These are phyloP conservation scores for Arctia plantaginis DNA, from an alignment of 2,888 invertebrate species.

Conservation along the genomic window DNA sequence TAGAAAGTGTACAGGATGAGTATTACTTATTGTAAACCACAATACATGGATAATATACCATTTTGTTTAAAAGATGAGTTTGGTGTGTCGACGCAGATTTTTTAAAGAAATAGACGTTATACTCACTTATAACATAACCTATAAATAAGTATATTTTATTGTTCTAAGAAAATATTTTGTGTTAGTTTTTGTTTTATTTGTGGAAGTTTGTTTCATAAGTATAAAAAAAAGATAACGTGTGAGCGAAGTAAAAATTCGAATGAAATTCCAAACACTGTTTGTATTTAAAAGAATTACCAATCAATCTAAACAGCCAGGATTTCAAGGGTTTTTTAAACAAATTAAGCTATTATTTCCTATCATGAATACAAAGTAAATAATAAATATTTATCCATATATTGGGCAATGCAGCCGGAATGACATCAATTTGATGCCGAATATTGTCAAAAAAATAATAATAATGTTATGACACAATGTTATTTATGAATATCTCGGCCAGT, in stretches of 20 bases:
- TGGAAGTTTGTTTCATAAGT: too few relatives aligned
- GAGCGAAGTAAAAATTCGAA: too few relatives aligned
- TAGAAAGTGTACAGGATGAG: not conserved
- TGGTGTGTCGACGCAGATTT: not conserved
- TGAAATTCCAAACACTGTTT: too few relatives aligned
- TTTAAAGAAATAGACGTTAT: not conserved
- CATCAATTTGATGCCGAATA: conserved; percentile 5
- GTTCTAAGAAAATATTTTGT: not conserved
- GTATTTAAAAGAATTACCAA: too few relatives aligned
- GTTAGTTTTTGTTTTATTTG: not conserved
- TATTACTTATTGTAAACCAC: not conserved
- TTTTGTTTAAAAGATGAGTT: not conserved
- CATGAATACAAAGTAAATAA: conserved; percentile 1
- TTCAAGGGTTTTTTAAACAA: conserved; percentile 3
- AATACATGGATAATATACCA: not conserved
- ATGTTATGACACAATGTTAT: conserved; percentile 2
- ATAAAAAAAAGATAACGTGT: too few relatives aligned
- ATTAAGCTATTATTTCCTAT: conserved; percentile 4
- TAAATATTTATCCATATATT: conserved; percentile 4
- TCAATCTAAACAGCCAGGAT: too few relatives aligned
- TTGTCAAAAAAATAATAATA: conserved; percentile 1
- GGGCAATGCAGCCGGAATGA: conserved; percentile 2
- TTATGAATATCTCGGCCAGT: not conserved
- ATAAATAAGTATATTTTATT: not conserved
- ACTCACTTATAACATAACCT: too few relatives aligned